Percentiles rank a stretch among this genome's conserved stretches.
These are phyloP conservation scores for Ceratina calcarata DNA, from an alignment of 1,140 invertebrate species.

Conservation along the genomic window DNA sequence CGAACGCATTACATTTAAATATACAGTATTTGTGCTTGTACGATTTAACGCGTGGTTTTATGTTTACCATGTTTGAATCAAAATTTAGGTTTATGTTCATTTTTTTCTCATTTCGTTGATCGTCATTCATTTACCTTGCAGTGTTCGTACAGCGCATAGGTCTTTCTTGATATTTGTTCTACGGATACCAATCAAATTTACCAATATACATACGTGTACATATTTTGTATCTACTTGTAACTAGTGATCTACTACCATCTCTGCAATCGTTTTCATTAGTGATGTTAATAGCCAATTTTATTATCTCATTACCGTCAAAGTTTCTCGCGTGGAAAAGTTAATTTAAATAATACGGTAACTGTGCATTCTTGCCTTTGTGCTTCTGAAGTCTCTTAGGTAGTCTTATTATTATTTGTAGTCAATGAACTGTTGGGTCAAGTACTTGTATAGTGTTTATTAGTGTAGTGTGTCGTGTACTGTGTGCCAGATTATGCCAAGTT, in stretches of 20 bases:
- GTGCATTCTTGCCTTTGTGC: background rate
- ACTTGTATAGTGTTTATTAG: conserved; percentile 41
- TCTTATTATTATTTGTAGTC: background rate
- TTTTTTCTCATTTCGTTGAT: conserved; percentile 17
- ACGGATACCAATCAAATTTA: background rate
- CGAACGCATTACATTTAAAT: background rate
- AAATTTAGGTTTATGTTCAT: conserved; percentile 22
- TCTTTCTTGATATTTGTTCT: background rate
- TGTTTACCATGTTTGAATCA: background rate
- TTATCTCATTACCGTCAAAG: no score
- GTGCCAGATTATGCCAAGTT: conserved; percentile 25
- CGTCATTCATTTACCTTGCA: conserved; percentile 1
- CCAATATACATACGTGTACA: background rate
- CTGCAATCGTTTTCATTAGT: background rate
- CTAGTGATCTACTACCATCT: background rate
- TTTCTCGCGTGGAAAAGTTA: no score
- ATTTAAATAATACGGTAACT: background rate
- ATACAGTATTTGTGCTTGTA: conserved; percentile 6
- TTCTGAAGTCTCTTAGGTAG: background rate
- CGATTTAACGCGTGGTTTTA: conserved; percentile 2
- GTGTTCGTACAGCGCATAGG: background rate
- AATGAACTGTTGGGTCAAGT: background rate
- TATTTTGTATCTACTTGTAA: background rate
- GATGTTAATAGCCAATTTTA: background rate
- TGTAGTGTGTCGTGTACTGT: conserved; percentile 58